Evolutionary conservation across 1,140 invertebrate genomes (phyloP), one percentile per base, ranked within the genome.

Genomic region (Hydropsyche tenuis): DNA sequence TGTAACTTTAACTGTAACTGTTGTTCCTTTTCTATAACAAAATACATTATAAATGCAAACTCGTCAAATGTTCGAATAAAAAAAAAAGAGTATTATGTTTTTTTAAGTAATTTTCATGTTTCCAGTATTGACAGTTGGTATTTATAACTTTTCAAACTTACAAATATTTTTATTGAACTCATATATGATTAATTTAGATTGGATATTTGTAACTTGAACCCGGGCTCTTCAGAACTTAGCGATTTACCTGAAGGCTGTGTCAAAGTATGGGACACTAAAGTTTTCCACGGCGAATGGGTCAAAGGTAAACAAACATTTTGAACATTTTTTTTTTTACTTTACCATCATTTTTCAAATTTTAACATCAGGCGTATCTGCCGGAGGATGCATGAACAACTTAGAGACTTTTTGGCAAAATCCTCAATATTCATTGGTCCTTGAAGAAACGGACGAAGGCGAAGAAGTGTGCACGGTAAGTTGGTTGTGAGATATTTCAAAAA

Each of bases 291-390:
- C 3, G 46, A 51, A 5, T 51, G 14, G 46, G 18, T 20, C 14
- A 51, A 14, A 51, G 14, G 46, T 85, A 16, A n/a, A 51, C 3
- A 16, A 20, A 16, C 6, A 14, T 14, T 9, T 45, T 45, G 6
- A 9, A 45, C 14, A 45, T 45, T 9, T 9, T 45, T 45, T 6
- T 9, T 45, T 14, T 45, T 45, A 9, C 6, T 45, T 45, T 45
- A 45, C 7, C 14, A 45, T 9, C 14, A 45, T n/a, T 9, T 45
- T 45, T 45, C 43, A 45, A 9, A 9, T 45, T n/a, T 16, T 51
- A 51, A 16, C 14, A 16, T 5, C 14, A 51, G 46, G 14, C 3
- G 46, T 20, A 14, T 5, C 14, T 5, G 14, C 46, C 14, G 46
- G 46, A 5, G 14, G 14, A 5, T 5, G 18, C 14, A 51, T 2